These are phyloP conservation scores for Glareola pratincola DNA, from an alignment of 2,113 vertebrate species.

Conservation along the genomic window DNA sequence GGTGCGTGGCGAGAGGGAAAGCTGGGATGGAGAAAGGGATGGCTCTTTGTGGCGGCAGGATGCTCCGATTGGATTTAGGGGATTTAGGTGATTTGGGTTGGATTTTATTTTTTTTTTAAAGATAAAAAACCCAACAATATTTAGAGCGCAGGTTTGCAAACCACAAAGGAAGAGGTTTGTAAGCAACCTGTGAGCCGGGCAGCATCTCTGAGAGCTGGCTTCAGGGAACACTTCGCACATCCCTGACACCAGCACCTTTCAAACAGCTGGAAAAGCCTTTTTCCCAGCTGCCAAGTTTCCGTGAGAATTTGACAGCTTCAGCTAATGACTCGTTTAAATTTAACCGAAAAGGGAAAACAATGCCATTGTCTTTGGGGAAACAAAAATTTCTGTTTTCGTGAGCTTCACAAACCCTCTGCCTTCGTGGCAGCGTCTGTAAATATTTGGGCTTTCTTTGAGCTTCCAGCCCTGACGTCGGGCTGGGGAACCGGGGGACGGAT, in stretches of 20 bases:
- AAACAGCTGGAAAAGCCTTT: slow-evolving; percentile 25
- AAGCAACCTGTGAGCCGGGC: background rate
- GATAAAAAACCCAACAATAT: background rate
- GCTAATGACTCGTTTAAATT: background rate
- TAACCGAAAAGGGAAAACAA: background rate
- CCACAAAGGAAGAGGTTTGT: background rate
- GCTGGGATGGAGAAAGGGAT: background rate
- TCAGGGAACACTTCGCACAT: background rate
- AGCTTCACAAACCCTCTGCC: background rate
- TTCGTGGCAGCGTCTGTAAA: background rate
- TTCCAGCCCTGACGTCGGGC: background rate
- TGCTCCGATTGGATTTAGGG: background rate
- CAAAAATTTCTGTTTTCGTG: background rate
- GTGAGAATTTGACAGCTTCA: background rate
- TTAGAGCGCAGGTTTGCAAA: background rate
- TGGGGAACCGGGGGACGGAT: background rate
- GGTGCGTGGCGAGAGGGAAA: fast-evolving
- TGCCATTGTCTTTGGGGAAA: slow-evolving; percentile 1
- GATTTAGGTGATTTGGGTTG: background rate
- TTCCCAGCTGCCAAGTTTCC: background rate
- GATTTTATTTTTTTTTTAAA: background rate
- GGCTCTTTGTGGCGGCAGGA: fast-evolving
- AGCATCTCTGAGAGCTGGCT: background rate
- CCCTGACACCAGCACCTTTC: background rate
- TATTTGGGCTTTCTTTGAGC: background rate